phyloP scores from a whole-genome alignment of 2,888 invertebrate species.

The Eutolmus rufibarbis region DNA sequence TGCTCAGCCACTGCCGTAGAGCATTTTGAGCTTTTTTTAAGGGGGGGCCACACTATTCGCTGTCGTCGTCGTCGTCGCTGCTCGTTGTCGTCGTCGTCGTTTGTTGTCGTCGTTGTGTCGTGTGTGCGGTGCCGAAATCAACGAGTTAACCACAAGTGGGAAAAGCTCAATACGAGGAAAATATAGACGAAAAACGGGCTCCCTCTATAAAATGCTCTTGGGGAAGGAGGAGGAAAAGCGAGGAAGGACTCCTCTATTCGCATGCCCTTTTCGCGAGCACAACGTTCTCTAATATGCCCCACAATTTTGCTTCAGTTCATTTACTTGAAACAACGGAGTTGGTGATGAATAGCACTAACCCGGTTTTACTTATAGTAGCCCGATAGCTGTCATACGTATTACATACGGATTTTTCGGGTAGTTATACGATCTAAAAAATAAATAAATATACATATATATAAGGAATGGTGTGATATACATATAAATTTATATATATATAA shows the following conservation, averaged over 20 bases:
- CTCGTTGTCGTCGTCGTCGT: background rate
- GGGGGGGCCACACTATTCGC: background rate
- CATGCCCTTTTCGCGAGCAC: constrained; percentile 37
- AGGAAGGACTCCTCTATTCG: constrained; percentile 26
- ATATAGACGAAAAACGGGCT: background rate
- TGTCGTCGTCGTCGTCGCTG: background rate
- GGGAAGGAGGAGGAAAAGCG: background rate
- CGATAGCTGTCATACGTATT: constrained; percentile 13
- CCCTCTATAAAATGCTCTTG: background rate
- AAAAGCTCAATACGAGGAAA: constrained; percentile 28
- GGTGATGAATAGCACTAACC: constrained; percentile 37
- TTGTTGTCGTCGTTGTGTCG: background rate
- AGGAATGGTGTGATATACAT: constrained; percentile 23
- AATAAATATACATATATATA: background rate
- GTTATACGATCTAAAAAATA: background rate
- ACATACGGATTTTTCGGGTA: constrained; percentile 13
- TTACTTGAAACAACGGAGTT: constrained; percentile 38
- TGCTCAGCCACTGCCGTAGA: background rate
- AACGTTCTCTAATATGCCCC: constrained; percentile 36
- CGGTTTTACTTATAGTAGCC: background rate
- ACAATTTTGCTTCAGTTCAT: constrained; percentile 33
- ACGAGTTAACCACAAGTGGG: constrained; percentile 27
- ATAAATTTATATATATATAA: background rate
- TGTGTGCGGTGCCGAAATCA: constrained; percentile 22
- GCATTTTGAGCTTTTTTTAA: background rate